Percentiles rank a stretch among this genome's conserved stretches.
Evolutionary conservation across 2,888 invertebrate species (phyloP).

Genomic region (Heliothis peltigera): DNA sequence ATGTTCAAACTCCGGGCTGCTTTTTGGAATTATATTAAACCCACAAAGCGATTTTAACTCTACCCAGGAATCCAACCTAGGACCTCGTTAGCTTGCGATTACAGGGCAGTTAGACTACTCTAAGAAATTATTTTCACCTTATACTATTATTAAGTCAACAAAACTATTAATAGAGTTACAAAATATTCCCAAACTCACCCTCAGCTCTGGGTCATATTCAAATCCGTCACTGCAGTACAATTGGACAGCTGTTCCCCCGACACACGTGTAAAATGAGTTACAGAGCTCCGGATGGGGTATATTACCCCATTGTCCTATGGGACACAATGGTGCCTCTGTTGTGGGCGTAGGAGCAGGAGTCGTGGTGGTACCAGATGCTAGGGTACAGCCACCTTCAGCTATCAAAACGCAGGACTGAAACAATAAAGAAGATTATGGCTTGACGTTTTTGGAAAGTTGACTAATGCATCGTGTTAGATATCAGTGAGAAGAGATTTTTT

Average conservation of each 20-base stretch:
- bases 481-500: too few species aligned
- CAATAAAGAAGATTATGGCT: background rate
- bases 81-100: too few species aligned
- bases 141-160: too few species aligned
- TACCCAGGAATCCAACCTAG: too few species aligned
- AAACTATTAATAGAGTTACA: too few species aligned
- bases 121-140: too few species aligned
- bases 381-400: slow-evolving; percentile 38
- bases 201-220: slow-evolving; percentile 61
- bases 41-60: too few species aligned
- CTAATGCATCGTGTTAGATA: too few species aligned
- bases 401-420: slow-evolving; percentile 27
- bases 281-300: slow-evolving; percentile 44
- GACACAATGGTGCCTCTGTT: slow-evolving; percentile 17
- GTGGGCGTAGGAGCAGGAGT: slow-evolving; percentile 19
- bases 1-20: too few species aligned
- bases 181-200: slow-evolving; percentile 25
- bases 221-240: slow-evolving; percentile 64
- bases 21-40: too few species aligned
- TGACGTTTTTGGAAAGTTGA: too few species aligned
- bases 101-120: too few species aligned
- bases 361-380: slow-evolving; percentile 28
- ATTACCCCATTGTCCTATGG: slow-evolving; percentile 37
- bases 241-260: slow-evolving; percentile 59
- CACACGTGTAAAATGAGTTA: slow-evolving; percentile 62